Evolutionary conservation across 1,140 invertebrate species (phyloP), one percentile per base, ranked within the genome.

Genomic region (Colletes gigas): DNA sequence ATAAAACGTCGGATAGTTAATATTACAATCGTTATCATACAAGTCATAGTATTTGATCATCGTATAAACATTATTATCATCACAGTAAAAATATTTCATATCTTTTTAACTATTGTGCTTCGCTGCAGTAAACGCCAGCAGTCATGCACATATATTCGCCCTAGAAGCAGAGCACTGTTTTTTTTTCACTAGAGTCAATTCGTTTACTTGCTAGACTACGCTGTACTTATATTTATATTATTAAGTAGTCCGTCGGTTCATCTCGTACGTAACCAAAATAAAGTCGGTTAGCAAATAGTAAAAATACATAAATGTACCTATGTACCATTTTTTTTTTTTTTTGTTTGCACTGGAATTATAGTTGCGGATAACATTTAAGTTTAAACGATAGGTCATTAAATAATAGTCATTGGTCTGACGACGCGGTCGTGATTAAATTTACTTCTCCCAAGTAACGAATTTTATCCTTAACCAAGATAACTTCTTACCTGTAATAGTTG

Each of bases 21-120:
- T 84, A 83, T 89, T 88, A 82, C 87, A 85, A 84, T 89, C 82
- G 83, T 84, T 91, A 91, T 90, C 84, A 90, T 92, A 90, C 88
- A 88, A 91, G 83, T 91, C 85, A 87, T 89, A 92, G 70, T 89
- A 90, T 88, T 91, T 92, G 88, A 91, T 92, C 89, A 91, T 92
- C 89, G 90, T 93, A 93, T 92, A 93, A 93, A 93, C 92, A 93
- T 93, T 93, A 93, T 93, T 93, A 93, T 93, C 93, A 93, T 93
- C 93, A 93, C 93, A 93, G 93, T 93, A 93, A 93, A 93, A 93
- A 93, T 93, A 93, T 93, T 92, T 90, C 89, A 90, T 92, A 87
- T 92, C 84, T 82, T 83, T 89, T 83, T 90, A 83, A 83, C 90
- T 86, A 87, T 87, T 89, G 89, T 87, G 88, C 88, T 71, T 86